Percentiles rank a stretch among this genome's conserved stretches.
Evolutionary conservation across 2,888 invertebrate genomes (phyloP).

Genomic region (Xanthostigma xanthostigma): DNA sequence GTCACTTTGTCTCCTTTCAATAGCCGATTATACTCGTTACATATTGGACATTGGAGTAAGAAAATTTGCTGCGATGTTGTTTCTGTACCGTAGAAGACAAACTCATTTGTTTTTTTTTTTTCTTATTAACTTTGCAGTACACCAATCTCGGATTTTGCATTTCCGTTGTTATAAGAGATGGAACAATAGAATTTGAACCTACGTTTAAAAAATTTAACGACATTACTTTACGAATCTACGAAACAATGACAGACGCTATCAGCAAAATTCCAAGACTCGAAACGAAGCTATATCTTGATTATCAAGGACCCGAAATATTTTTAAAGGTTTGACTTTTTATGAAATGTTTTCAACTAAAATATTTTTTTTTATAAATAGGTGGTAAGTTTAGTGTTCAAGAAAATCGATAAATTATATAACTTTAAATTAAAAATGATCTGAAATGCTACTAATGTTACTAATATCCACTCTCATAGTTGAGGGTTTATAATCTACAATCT

Average conservation of each 20-base stretch:
- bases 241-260: conserved; percentile 59
- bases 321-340: conserved; percentile 18
- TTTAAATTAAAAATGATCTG: too few relatives aligned
- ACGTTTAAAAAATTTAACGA: conserved; percentile 58
- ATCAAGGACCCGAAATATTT: conserved; percentile 20
- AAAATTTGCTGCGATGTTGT: conserved; percentile 5
- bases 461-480: too few relatives aligned
- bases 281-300: conserved; percentile 59
- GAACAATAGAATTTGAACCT: conserved; percentile 55
- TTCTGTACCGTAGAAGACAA: conserved; percentile 1
- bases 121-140: conserved; percentile 31
- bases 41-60: conserved; percentile 61
- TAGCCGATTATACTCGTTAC: conserved; percentile 62
- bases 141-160: conserved; percentile 50
- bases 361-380: neutral
- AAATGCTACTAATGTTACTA: too few relatives aligned
- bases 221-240: conserved; percentile 52
- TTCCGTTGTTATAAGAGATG: conserved; percentile 40
- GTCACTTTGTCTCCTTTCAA: conserved; percentile 61
- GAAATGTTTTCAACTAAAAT: neutral
- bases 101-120: conserved; percentile 2
- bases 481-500: too few relatives aligned
- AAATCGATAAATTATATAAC: too few relatives aligned
- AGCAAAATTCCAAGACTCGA: conserved; percentile 63
- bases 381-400: too few relatives aligned